Conservation (phyloP, 2,888 invertebrate species). For the Limnephilus rhombicus region DNA sequence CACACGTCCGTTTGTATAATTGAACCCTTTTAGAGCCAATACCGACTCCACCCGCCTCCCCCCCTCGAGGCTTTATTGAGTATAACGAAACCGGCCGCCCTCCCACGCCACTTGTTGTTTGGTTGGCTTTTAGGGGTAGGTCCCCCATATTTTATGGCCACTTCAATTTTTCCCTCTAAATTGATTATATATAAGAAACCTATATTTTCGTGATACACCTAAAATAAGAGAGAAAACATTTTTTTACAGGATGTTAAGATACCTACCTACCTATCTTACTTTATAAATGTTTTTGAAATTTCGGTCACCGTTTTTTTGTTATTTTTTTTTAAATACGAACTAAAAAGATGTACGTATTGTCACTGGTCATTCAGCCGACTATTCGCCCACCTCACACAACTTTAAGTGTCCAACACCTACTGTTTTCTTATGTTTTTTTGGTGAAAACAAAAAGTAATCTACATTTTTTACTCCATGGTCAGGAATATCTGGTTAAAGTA, state of each 20-base stretch:
- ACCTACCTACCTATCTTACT: no score
- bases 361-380: no score
- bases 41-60: neutral
- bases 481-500: no score
- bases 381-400: no score
- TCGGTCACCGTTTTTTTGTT: no score
- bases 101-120: constrained; percentile 26
- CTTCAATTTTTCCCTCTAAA: neutral
- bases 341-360: no score
- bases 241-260: neutral
- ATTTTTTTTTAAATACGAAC: no score
- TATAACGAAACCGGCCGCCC: constrained; percentile 8
- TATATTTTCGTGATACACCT: neutral
- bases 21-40: constrained; percentile 36
- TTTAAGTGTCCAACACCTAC: no score
- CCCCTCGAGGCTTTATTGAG: constrained; percentile 10
- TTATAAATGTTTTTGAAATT: no score
- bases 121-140: constrained; percentile 6
- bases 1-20: constrained; percentile 29
- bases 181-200: neutral
- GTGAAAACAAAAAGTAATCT: no score
- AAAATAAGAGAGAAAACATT: neutral
- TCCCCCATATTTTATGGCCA: neutral
- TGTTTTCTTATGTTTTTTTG: no score
- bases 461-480: no score